Evolutionary conservation across 2,888 invertebrate genomes (phyloP).

Genomic region (Zeuzera pyrina): DNA sequence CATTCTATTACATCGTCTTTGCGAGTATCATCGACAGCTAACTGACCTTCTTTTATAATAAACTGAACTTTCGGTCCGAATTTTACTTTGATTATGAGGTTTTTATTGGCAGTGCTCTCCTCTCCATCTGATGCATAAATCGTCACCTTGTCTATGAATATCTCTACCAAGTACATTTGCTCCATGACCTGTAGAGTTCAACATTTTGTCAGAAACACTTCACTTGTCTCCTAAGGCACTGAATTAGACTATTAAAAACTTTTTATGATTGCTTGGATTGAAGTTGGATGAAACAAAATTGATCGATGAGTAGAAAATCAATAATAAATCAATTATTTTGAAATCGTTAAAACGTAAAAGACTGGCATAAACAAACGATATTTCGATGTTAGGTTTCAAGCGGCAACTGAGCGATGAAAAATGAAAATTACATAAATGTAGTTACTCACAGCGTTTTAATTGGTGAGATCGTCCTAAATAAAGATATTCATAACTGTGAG

Average conservation of each 20-base stretch:
- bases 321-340: constrained; percentile 5
- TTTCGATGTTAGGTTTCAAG: too few relatives aligned
- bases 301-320: background rate
- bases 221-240: too few relatives aligned
- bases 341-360: too few relatives aligned
- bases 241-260: too few relatives aligned
- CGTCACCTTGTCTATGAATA: constrained; percentile 68
- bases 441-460: constrained; percentile 33
- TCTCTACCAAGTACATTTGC: constrained; percentile 72
- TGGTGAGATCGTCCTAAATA: constrained; percentile 23
- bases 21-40: constrained; percentile 33
- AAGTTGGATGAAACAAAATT: background rate
- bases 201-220: constrained; percentile 53
- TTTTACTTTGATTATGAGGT: constrained; percentile 54
- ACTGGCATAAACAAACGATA: too few relatives aligned
- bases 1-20: constrained; percentile 43
- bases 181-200: constrained; percentile 67
- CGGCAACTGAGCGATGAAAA: too few relatives aligned
- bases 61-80: constrained; percentile 65
- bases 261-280: too few relatives aligned
- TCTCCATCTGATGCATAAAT: constrained; percentile 40
- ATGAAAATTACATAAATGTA: too few relatives aligned
- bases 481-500: constrained; percentile 35
- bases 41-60: constrained; percentile 59
- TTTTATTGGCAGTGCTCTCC: constrained; percentile 46